A percentile compares a stretch with the other conserved stretches of the same genome.
These are phyloP conservation scores for Emmelina monodactyla DNA, from an alignment of 2,888 invertebrate species.

Conservation along the genomic window DNA sequence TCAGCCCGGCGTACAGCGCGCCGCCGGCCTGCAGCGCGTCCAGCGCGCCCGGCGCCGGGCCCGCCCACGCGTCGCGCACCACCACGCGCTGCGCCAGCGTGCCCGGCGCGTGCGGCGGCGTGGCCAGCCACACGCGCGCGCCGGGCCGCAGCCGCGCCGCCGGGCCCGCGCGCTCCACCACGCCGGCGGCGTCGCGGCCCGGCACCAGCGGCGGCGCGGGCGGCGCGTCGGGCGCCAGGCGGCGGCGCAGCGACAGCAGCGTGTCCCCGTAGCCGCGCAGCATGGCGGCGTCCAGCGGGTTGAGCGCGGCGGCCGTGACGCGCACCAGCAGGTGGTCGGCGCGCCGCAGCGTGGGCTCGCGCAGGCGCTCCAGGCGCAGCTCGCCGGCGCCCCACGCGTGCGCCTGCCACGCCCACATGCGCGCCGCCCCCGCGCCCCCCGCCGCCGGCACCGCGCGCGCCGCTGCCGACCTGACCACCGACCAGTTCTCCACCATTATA, in stretches of 20 bases:
- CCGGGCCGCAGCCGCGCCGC: neutral
- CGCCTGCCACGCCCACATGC: neutral
- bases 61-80: neutral
- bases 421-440: slow-evolving; percentile 1
- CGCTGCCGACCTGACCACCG: neutral
- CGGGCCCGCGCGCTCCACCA: neutral
- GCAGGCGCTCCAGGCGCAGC: neutral
- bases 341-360: neutral
- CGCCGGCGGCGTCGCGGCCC: neutral
- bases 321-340: slow-evolving; percentile 1
- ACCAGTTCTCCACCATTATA: too few species aligned
- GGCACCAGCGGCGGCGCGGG: neutral
- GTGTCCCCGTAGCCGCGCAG: neutral
- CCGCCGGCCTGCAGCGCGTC: neutral
- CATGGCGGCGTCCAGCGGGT: slow-evolving; percentile 1
- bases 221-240: neutral
- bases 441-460: neutral
- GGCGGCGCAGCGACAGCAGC: neutral
- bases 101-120: neutral
- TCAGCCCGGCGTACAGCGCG: neutral
- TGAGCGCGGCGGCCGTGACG: neutral
- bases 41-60: neutral
- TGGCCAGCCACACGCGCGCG: neutral
- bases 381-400: slow-evolving; percentile 1
- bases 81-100: neutral